Evolutionary conservation across 2,797 vertebrate species (phyloP).

Genomic region (Artibeus jamaicensis): DNA sequence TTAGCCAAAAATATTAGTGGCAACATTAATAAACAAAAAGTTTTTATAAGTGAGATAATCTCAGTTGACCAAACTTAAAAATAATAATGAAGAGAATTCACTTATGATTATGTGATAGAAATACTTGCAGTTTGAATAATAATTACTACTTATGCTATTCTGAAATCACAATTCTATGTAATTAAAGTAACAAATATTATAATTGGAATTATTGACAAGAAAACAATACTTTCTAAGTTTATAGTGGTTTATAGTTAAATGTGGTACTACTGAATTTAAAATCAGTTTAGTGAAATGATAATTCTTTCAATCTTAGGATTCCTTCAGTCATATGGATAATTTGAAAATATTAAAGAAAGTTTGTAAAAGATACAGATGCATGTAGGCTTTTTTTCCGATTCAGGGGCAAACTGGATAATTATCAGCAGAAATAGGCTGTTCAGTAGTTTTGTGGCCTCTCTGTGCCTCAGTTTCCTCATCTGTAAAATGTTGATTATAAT

Average conservation of each 20-base stretch:
- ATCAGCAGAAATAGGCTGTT: background rate
- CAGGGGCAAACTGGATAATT: background rate
- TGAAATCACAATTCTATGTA: background rate
- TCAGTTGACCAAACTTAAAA: background rate
- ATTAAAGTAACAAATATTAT: background rate
- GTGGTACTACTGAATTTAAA: slow-evolving; percentile 25
- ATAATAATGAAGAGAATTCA: background rate
- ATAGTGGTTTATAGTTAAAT: background rate
- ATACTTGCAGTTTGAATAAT: background rate
- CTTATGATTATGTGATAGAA: background rate
- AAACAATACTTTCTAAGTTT: background rate
- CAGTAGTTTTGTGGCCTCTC: background rate
- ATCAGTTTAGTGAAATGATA: background rate
- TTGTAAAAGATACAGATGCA: background rate
- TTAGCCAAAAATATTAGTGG: background rate
- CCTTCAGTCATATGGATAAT: background rate
- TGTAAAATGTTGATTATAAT: background rate
- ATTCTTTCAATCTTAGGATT: background rate
- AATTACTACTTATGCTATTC: background rate
- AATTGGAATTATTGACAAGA: background rate
- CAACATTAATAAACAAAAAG: background rate
- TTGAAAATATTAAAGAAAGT: background rate
- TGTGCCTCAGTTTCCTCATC: background rate
- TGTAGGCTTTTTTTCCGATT: background rate
- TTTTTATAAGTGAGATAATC: background rate